Evolutionary conservation across 2,888 invertebrate genomes (phyloP).

Genomic region (Agriotes lineatus): DNA sequence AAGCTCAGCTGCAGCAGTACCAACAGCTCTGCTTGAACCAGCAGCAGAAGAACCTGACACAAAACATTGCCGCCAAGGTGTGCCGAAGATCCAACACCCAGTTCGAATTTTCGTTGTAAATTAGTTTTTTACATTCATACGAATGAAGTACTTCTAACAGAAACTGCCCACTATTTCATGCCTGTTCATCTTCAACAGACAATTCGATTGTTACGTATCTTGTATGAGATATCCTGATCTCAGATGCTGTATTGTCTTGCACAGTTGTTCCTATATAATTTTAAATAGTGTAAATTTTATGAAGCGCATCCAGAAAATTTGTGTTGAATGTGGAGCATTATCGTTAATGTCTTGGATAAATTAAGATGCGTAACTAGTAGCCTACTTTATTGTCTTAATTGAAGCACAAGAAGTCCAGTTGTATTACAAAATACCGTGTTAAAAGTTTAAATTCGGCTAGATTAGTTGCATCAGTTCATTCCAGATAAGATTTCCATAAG

Average conservation of each 20-base stretch:
- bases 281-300: background rate
- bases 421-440: no score
- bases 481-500: no score
- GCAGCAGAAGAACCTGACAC: conserved; percentile 54
- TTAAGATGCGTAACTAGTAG: no score
- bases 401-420: no score
- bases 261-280: conserved; percentile 52
- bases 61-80: conserved; percentile 58
- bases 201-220: conserved; percentile 31
- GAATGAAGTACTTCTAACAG: conserved; percentile 37
- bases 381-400: no score
- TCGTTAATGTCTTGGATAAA: no score
- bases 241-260: conserved; percentile 58
- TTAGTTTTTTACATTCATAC: conserved; percentile 39
- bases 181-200: conserved; percentile 10
- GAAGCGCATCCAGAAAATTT: background rate
- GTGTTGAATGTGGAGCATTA: background rate
- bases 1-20: conserved; percentile 61
- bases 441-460: no score
- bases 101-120: conserved; percentile 31
- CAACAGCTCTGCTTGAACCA: conserved; percentile 62
- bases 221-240: conserved; percentile 55
- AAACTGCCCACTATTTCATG: conserved; percentile 40
- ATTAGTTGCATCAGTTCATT: no score
- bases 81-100: conserved; percentile 61